Evolutionary conservation across 2,797 vertebrate species (phyloP).

Genomic region (Tokudaia muenninki): DNA sequence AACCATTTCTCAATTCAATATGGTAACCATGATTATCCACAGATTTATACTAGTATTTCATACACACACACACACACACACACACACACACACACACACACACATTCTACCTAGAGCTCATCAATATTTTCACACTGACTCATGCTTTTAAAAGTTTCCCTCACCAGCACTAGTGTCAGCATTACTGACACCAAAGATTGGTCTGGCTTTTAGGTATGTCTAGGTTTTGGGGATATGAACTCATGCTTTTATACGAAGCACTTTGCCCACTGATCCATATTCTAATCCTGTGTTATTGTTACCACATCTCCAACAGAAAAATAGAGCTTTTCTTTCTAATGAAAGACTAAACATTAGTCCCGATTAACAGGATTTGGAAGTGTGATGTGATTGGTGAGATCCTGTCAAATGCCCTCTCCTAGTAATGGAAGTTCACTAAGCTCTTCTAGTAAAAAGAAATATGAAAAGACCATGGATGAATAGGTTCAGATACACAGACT

Average conservation of each 20-base stretch:
- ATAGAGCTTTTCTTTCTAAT: neutral
- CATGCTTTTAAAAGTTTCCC: neutral
- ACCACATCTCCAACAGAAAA: slow-evolving; percentile 17
- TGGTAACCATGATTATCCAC: neutral
- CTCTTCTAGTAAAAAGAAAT: neutral
- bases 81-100: too few species aligned
- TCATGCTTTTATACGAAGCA: neutral
- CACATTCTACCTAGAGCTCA: neutral
- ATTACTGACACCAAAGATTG: neutral
- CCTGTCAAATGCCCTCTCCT: neutral
- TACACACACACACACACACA: too few species aligned
- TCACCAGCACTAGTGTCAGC: neutral
- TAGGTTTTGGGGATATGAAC: neutral
- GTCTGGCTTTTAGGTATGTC: neutral
- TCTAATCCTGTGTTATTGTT: neutral
- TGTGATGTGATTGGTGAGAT: neutral
- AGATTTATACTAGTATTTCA: neutral
- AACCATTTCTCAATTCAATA: neutral
- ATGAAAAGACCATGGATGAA: neutral
- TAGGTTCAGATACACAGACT: neutral
- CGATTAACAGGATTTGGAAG: neutral
- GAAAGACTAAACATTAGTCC: neutral
- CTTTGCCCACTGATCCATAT: neutral
- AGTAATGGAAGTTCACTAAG: neutral
- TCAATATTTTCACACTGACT: neutral